Evolutionary conservation across 2,113 vertebrate genomes (phyloP), one percentile per base, ranked within the genome.

Genomic region (Hypanus sabinus): DNA sequence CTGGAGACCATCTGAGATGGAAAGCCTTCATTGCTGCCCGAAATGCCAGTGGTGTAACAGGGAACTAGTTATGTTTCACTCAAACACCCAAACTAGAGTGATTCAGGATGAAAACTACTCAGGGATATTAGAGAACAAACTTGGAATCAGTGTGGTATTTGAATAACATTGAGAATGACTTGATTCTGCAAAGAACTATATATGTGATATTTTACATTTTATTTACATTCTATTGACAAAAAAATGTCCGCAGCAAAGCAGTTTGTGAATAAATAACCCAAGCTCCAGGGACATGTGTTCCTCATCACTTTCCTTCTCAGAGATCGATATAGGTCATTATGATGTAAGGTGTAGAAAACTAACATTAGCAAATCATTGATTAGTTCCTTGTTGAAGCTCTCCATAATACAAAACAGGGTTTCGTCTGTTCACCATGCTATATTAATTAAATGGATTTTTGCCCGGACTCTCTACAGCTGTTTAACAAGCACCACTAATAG

Each of bases 341-440:
- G 85, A 90, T 90, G 60, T n/a, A 90, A 90, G 85, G 85, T 33
- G 85, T 65, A 68, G 30, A 90, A 90, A 90, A 90, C 57, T 65
- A 90, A 90, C 30, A 90, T 90, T 65, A 90, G 60, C n/a, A 65
- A 65, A 65, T n/a, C 85, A 90, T 65, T 65, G 85, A 90, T 90
- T 90, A 90, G 60, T 68, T 90, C 85, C 85, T 65, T 16, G 18
- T 30, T 65, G 60, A n/a, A 90, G 85, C 30, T 65, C 20, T 65
- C 85, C 30, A 65, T n/a, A 90, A 90, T 30, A 33, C 60, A 90
- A 65, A 90, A n/a, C 30, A 83, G 20, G 38, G 46, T 11, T 83
- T 55, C 46, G 11, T 10, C 80, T 65, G 16, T 18, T 1, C 85
- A 33, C 60, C 85, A 68, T 20, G 57, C 57, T 62, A 2, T 68